These are phyloP conservation scores for Listronotus bonariensis DNA, from an alignment of 1,140 invertebrate species.

Conservation along the genomic window DNA sequence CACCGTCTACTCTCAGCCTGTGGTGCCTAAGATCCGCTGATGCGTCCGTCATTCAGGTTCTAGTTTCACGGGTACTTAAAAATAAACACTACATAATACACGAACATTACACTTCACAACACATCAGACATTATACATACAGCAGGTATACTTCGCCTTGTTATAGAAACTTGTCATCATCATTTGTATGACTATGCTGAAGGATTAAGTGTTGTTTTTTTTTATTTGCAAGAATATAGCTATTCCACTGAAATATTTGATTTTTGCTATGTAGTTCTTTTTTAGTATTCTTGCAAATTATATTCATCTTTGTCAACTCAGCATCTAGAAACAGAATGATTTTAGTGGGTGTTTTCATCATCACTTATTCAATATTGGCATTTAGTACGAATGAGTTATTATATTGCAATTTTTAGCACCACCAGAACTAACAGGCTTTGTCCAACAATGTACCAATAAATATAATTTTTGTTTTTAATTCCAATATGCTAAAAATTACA, in stretches of 20 bases:
- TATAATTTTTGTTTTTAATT: neutral
- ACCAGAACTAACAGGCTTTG: too few species aligned
- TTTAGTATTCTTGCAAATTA: slow-evolving; percentile 26
- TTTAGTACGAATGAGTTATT: slow-evolving; percentile 26
- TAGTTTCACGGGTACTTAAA: slow-evolving; percentile 57
- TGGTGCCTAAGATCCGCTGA: slow-evolving; percentile 53
- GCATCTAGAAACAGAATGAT: slow-evolving; percentile 13
- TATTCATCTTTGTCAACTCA: slow-evolving; percentile 32
- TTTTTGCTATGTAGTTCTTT: neutral
- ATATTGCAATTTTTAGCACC: slow-evolving; percentile 24
- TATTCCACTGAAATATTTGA: neutral
- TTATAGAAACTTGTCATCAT: slow-evolving; percentile 33
- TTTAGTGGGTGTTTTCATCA: slow-evolving; percentile 3
- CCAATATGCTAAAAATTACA: slow-evolving; percentile 11
- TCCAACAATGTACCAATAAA: too few species aligned
- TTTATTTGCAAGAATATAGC: slow-evolving; percentile 27
- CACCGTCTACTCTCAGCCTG: slow-evolving; percentile 56
- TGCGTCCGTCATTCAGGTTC: slow-evolving; percentile 57
- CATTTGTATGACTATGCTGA: slow-evolving; percentile 23
- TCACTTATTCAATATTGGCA: slow-evolving; percentile 15
- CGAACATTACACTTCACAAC: slow-evolving; percentile 30
- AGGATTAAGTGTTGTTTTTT: slow-evolving; percentile 16
- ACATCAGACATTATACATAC: slow-evolving; percentile 22
- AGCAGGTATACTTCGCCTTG: slow-evolving; percentile 15
- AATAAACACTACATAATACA: slow-evolving; percentile 46